These are phyloP conservation scores for Stratiolaelaps scimitus DNA, from an alignment of 1,140 invertebrate genomes.

Conservation along the genomic window DNA sequence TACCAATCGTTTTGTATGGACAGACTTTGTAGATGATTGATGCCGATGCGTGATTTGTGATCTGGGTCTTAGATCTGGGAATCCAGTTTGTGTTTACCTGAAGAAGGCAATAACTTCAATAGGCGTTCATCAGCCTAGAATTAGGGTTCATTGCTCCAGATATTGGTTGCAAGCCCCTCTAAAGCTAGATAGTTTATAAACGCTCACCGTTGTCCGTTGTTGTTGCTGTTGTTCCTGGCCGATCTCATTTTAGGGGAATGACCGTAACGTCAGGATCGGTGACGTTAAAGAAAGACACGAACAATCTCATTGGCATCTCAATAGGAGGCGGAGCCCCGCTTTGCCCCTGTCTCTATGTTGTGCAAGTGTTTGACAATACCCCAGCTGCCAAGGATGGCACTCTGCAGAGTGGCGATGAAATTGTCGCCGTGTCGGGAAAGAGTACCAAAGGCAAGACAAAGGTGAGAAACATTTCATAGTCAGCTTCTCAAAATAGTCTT, in stretches of 20 bases:
- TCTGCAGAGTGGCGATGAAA: conserved; percentile 86
- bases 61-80: too few species aligned
- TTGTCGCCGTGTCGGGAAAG: conserved; percentile 78
- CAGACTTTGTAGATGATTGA: too few species aligned
- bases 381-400: conserved; percentile 78
- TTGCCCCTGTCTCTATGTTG: conserved; percentile 94
- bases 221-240: neutral
- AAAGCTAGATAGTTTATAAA: too few species aligned
- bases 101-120: too few species aligned
- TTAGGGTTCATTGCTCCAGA: too few species aligned
- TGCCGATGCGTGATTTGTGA: too few species aligned
- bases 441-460: conserved; percentile 71
- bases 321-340: conserved; percentile 90
- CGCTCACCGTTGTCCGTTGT: too few species aligned
- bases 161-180: too few species aligned
- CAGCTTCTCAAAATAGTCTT: neutral
- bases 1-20: too few species aligned
- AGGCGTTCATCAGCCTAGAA: too few species aligned
- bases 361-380: conserved; percentile 93
- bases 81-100: too few species aligned
- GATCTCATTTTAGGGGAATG: conserved; percentile 65
- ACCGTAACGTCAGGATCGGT: conserved; percentile 88
- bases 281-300: conserved; percentile 75
- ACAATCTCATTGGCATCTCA: conserved; percentile 92
- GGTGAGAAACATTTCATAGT: neutral